Evolutionary conservation across 2,113 vertebrate genomes (phyloP).

Genomic region (Reinhardtius hippoglossoides): DNA sequence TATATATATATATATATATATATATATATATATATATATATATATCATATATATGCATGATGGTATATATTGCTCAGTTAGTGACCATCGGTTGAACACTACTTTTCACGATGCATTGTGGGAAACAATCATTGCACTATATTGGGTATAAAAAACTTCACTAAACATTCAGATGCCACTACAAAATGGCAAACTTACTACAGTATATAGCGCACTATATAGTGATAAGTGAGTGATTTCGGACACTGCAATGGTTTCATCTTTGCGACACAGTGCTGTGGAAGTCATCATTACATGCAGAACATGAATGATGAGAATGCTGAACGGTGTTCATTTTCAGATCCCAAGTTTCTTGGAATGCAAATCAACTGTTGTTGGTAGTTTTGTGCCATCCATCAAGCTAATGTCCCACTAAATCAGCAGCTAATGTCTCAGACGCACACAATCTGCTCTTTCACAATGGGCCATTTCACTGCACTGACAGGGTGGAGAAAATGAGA

Average conservation of each 20-base stretch:
- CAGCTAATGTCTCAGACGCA: conserved; percentile 77
- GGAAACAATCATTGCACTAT: too few relatives aligned
- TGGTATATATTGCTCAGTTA: too few relatives aligned
- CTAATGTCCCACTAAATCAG: conserved; percentile 83
- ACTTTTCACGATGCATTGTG: too few relatives aligned
- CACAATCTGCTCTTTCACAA: conserved; percentile 71
- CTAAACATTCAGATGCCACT: too few relatives aligned
- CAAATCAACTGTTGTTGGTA: conserved; percentile 78
- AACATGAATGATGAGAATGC: conserved; percentile 27
- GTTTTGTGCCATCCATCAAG: conserved; percentile 78
- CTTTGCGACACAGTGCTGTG: neutral
- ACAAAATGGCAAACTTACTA: too few relatives aligned
- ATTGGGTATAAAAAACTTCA: too few relatives aligned
- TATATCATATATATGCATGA: too few relatives aligned
- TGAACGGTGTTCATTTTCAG: conserved; percentile 36
- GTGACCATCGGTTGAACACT: too few relatives aligned
- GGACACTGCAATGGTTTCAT: neutral
- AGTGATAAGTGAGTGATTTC: too few relatives aligned
- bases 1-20: too few relatives aligned
- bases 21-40: too few relatives aligned
- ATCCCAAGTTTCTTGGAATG: conserved; percentile 68
- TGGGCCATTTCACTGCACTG: conserved; percentile 73
- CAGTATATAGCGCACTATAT: too few relatives aligned
- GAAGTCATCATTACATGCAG: conserved; percentile 37
- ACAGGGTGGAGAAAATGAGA: conserved; percentile 48